phyloP scores from a whole-genome alignment of 2,888 invertebrate genomes.

The Caenorhabditis wallacei region DNA sequence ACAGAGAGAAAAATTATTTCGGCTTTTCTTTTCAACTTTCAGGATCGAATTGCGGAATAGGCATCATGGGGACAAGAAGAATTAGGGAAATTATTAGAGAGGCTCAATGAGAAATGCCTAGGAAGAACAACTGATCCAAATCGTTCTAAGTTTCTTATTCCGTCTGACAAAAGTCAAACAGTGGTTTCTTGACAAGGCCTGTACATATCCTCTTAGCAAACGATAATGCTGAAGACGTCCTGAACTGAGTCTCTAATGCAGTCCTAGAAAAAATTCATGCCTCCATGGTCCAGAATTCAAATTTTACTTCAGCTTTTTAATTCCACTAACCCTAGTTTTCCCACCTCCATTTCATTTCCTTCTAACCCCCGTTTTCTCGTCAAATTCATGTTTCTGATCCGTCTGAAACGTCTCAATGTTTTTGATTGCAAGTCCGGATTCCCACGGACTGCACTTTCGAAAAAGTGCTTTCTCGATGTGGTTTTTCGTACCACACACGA shows the following conservation, averaged over 20 bases:
- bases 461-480: conserved; percentile 1
- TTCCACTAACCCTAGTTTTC: background rate
- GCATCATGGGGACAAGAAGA: background rate
- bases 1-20: background rate
- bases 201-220: too few relatives aligned
- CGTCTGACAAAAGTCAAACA: too few relatives aligned
- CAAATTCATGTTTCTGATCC: background rate
- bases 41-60: background rate
- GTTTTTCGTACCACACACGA: conserved; percentile 31
- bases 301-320: too few relatives aligned
- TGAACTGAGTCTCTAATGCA: too few relatives aligned
- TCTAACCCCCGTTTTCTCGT: background rate
- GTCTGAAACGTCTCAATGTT: background rate
- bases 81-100: too few relatives aligned
- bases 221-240: too few relatives aligned
- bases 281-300: too few relatives aligned
- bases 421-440: background rate
- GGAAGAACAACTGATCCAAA: too few relatives aligned
- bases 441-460: conserved; percentile 17
- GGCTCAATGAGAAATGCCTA: too few relatives aligned
- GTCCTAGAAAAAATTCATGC: too few relatives aligned
- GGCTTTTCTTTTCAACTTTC: background rate
- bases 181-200: too few relatives aligned
- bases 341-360: background rate
- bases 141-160: too few relatives aligned